Conservation (phyloP, 2,797 vertebrate genomes). For the Coracias cyanogaster region DNA sequence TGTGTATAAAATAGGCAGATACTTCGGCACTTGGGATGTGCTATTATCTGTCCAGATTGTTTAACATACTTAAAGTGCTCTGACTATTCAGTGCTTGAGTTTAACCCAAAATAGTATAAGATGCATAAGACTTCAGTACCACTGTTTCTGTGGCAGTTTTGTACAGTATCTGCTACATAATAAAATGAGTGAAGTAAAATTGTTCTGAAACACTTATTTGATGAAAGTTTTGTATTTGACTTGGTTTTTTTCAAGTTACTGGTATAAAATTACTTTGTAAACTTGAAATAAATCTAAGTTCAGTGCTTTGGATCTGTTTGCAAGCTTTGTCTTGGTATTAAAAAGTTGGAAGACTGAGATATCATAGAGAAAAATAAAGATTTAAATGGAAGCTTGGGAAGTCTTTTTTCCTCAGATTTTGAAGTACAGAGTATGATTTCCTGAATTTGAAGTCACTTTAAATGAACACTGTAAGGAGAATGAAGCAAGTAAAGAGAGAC, state of each 20-base stretch:
- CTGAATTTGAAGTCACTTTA: background rate
- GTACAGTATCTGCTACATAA: slow-evolving; percentile 14
- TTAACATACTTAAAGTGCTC: slow-evolving; percentile 26
- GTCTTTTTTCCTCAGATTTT: background rate
- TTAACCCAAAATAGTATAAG: slow-evolving; percentile 13
- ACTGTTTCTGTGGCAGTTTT: slow-evolving; percentile 33
- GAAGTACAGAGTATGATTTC: background rate
- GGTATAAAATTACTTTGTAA: slow-evolving; percentile 16
- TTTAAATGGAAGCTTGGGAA: background rate
- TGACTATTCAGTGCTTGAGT: slow-evolving; percentile 47
- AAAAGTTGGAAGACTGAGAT: background rate
- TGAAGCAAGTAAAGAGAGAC: background rate
- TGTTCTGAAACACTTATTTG: slow-evolving; percentile 27
- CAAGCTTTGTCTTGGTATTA: background rate
- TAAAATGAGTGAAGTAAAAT: slow-evolving; percentile 20
- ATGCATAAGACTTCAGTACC: background rate
- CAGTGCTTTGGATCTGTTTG: background rate
- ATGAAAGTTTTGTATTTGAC: slow-evolving; percentile 38
- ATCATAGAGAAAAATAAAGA: background rate
- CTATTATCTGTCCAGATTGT: slow-evolving; percentile 4
- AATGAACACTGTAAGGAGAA: background rate
- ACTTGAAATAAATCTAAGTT: background rate
- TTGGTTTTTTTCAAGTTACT: slow-evolving; percentile 28
- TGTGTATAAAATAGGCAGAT: slow-evolving; percentile 13
- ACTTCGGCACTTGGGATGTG: slow-evolving; percentile 3